These are phyloP conservation scores for Synchiropus splendidus DNA, from an alignment of 2,113 vertebrate species.

Conservation along the genomic window DNA sequence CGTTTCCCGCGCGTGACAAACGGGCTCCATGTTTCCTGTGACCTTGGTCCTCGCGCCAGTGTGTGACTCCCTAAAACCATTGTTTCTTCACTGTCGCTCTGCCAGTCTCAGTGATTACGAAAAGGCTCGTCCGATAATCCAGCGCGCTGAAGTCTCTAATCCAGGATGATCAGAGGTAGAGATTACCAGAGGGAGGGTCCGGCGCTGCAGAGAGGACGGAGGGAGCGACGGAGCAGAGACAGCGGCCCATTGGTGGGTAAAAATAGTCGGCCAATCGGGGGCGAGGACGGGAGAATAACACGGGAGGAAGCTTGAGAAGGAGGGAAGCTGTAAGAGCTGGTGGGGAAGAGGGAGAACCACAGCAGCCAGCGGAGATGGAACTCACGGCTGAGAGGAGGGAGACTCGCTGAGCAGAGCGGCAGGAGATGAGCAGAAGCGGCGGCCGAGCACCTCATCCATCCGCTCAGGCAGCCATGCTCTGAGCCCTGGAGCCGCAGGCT, in stretches of 20 bases:
- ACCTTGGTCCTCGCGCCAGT: no score
- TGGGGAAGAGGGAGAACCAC: slow-evolving; percentile 54
- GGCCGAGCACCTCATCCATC: slow-evolving; percentile 47
- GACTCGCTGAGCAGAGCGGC: slow-evolving; percentile 19
- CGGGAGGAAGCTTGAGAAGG: slow-evolving; percentile 16
- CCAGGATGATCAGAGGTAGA: slow-evolving; percentile 43
- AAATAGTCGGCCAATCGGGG: slow-evolving; percentile 70
- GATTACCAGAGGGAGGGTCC: slow-evolving; percentile 52
- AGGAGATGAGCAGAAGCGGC: slow-evolving; percentile 25
- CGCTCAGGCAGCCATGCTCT: slow-evolving; percentile 50
- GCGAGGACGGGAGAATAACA: slow-evolving; percentile 48
- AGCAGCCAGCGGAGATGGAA: slow-evolving; percentile 29
- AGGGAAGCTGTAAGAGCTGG: slow-evolving; percentile 53
- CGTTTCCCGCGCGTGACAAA: no score
- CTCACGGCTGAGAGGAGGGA: slow-evolving; percentile 9
- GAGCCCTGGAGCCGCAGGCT: slow-evolving; percentile 45
- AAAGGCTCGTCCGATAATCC: slow-evolving; percentile 47
- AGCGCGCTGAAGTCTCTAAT: slow-evolving; percentile 39
- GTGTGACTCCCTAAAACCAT: not conserved
- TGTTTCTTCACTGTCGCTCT: slow-evolving; percentile 1
- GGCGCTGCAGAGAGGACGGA: slow-evolving; percentile 26
- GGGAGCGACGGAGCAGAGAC: slow-evolving; percentile 21
- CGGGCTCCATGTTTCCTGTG: no score
- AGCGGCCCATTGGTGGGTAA: slow-evolving; percentile 56
- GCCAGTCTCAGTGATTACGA: slow-evolving; percentile 12